Conservation (phyloP, 2,113 vertebrate species). For the Cryptotis parvus region DNA sequence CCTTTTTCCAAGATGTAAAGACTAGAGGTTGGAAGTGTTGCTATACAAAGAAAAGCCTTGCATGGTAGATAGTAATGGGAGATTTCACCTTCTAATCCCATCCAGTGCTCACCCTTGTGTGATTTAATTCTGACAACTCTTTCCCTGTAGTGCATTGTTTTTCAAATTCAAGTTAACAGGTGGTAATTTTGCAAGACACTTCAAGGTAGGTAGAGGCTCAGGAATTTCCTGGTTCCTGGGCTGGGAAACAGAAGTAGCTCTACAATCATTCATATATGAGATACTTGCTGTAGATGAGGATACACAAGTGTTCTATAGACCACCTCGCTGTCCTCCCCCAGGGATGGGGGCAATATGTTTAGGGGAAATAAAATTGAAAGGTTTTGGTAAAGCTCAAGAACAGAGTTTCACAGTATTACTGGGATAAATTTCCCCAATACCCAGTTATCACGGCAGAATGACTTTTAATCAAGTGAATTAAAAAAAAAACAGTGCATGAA, state of each 20-base stretch:
- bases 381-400: too few relatives aligned
- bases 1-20: background rate
- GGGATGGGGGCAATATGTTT: too few relatives aligned
- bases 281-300: background rate
- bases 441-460: background rate
- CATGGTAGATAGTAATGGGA: rapidly evolving
- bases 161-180: constrained; percentile 12
- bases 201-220: background rate
- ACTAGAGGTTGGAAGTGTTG: background rate
- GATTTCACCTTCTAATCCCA: background rate
- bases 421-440: background rate
- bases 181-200: background rate
- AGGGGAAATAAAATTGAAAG: background rate
- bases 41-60: background rate
- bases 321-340: too few relatives aligned
- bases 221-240: constrained; percentile 16
- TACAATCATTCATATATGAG: too few relatives aligned
- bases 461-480: background rate
- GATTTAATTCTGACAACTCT: background rate
- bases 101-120: background rate
- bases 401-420: background rate
- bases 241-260: background rate
- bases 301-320: background rate
- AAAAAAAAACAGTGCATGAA: background rate
- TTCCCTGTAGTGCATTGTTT: background rate